Evolutionary conservation across 2,797 vertebrate genomes (phyloP), one percentile per base, ranked within the genome.

Genomic region (Gymnoscopelus braueri): DNA sequence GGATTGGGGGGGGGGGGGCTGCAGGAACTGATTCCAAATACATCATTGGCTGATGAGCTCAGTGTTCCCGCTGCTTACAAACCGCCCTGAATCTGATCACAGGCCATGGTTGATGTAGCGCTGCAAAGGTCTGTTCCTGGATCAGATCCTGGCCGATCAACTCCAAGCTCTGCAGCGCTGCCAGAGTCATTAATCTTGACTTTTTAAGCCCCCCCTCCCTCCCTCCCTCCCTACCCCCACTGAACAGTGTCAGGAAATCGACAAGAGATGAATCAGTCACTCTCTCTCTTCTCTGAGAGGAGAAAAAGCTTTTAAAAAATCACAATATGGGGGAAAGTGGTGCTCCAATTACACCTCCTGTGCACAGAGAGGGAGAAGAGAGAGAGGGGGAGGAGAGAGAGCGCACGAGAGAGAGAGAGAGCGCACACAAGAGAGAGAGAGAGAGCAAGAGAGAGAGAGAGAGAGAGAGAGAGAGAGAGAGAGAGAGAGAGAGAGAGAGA

Each of bases 181-280:
- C 83, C 77, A 76, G 57, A 85, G 55, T 82, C 82, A 87, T 88
- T 87, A 77, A 92, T 93, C 91, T 91, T 83, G 71, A 81, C 73
- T 81, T 89, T 91, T 89, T 87, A 90, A 35, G 32, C 32, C 32
- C 32, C 32, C 32, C 32, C 32, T 29, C 26, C 26, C 26, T 35
- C 4, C 32, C 32, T 35, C 4, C 32, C 32, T 35, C 32, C 32
- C 32, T 90, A 83, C 83, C 75, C 76, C 79, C 82, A 82, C 32
- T 35, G 93, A 90, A 90, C 88, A 81, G 71, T 82, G 82, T 86
- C 85, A 84, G 85, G 81, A 87, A 92, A 92, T 88, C 60, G 57
- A 88, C 88, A 90, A 89, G 87, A 84, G 81, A 91, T 90, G 86
- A 92, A 91, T 87, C 83, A 82, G 83, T 92, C 80, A 85, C 74